A percentile compares a stretch with the other conserved stretches of the same genome.
Evolutionary conservation across 37 sponge, comb jelly and placozoan species (phyloP).

Genomic region (Trichoplax adhaerens): DNA sequence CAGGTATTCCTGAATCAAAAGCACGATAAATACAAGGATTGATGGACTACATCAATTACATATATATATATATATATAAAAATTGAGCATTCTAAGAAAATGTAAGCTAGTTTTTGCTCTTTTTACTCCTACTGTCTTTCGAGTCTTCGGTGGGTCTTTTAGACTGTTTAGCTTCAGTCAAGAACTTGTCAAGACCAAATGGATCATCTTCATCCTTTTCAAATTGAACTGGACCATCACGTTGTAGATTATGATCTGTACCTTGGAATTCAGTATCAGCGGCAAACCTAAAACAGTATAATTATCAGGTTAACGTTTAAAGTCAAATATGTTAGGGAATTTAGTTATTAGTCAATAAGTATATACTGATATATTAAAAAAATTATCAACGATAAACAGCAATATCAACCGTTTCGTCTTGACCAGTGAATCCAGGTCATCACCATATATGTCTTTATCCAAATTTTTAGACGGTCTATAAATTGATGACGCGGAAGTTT

Average conservation of each 20-base stretch:
- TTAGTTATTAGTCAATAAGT: neutral
- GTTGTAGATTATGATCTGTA: constrained; percentile 26
- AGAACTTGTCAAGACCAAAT: constrained; percentile 80
- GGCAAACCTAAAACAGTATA: constrained; percentile 42
- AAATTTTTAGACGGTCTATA: constrained; percentile 76
- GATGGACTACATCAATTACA: too few relatives aligned
- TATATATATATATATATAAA: too few relatives aligned
- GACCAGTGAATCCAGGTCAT: constrained; percentile 80
- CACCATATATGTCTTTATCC: constrained; percentile 94
- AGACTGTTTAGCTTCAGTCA: constrained; percentile 80
- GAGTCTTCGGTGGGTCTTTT: constrained; percentile 49
- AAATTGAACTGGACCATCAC: constrained; percentile 95
- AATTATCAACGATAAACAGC: neutral
- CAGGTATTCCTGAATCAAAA: too few relatives aligned
- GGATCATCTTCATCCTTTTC: constrained; percentile 88
- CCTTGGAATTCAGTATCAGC: constrained; percentile 87
- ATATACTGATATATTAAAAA: neutral
- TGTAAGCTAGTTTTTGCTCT: neutral
- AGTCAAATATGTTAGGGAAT: neutral
- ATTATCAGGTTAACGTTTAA: neutral
- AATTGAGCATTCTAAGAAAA: too few relatives aligned
- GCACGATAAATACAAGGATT: too few relatives aligned
- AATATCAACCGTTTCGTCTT: constrained; percentile 53
- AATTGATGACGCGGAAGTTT: constrained; percentile 59
- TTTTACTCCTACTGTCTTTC: constrained; percentile 6